Evolutionary conservation across 2,888 invertebrate species (phyloP).

Genomic region (Rhamphomyia laevipes): DNA sequence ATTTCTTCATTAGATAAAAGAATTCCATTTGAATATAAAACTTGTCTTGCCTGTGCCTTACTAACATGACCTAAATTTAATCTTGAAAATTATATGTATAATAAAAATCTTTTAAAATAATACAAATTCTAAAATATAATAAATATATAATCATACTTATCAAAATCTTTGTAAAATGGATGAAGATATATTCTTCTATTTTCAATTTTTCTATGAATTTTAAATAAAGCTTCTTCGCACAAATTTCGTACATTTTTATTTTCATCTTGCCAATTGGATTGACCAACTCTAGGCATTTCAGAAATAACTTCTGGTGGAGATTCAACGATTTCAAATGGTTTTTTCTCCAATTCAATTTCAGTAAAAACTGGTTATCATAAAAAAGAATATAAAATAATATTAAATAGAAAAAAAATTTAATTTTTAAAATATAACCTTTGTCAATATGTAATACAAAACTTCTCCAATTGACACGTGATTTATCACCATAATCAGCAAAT

Average conservation of each 20-base stretch:
- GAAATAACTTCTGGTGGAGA: constrained; percentile 44
- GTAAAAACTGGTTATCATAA: too few relatives aligned
- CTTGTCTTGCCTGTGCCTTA: constrained; percentile 56
- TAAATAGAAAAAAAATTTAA: background rate
- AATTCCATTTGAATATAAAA: constrained; percentile 54
- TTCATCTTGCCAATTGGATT: constrained; percentile 39
- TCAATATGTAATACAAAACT: constrained; percentile 69
- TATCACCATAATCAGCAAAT: constrained; percentile 62
- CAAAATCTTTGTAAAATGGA: constrained; percentile 58
- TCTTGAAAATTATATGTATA: constrained; percentile 41
- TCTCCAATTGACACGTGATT: constrained; percentile 56
- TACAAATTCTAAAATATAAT: background rate
- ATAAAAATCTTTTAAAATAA: background rate
- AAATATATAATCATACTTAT: constrained; percentile 43
- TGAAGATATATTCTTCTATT: constrained; percentile 52
- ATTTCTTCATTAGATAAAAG: constrained; percentile 53
- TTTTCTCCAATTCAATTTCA: constrained; percentile 54
- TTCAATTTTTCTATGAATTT: constrained; percentile 48
- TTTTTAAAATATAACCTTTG: constrained; percentile 41
- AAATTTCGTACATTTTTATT: constrained; percentile 35
- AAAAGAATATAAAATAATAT: background rate
- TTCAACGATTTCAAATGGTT: constrained; percentile 45
- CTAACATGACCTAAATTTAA: constrained; percentile 60
- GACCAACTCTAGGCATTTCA: constrained; percentile 39
- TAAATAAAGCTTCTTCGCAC: constrained; percentile 50